Evolutionary conservation across 2,797 vertebrate species (phyloP).

Genomic region (Microcaecilia unicolor): DNA sequence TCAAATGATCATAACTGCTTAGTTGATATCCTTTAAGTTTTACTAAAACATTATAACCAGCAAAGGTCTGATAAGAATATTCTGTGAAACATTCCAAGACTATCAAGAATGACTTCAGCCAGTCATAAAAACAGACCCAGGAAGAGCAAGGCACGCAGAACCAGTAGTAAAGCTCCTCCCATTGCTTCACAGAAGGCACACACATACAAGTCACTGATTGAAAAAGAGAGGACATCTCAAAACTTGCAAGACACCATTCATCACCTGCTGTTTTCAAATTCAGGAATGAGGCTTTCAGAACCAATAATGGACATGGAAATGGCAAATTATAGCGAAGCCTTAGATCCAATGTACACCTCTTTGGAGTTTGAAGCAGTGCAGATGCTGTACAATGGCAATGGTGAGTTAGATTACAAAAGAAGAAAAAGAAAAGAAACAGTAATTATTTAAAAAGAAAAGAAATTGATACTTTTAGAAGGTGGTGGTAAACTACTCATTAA

Average conservation of each 20-base stretch:
- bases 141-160: slow-evolving; percentile 37
- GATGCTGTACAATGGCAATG: slow-evolving; percentile 76
- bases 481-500: slow-evolving; percentile 9
- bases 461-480: not conserved
- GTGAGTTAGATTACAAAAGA: slow-evolving; percentile 67
- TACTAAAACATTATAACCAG: slow-evolving; percentile 8
- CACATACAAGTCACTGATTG: slow-evolving; percentile 38
- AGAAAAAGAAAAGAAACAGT: slow-evolving; percentile 8
- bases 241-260: slow-evolving; percentile 16
- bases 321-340: slow-evolving; percentile 87
- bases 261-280: slow-evolving; percentile 29
- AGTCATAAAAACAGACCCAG: slow-evolving; percentile 46
- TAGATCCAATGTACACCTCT: slow-evolving; percentile 82
- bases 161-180: slow-evolving; percentile 56
- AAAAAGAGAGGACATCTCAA: slow-evolving; percentile 21
- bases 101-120: slow-evolving; percentile 43
- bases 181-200: slow-evolving; percentile 26
- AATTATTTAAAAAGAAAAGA: not conserved
- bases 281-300: slow-evolving; percentile 68
- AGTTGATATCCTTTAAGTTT: not conserved
- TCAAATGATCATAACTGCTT: not conserved
- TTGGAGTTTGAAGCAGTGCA: slow-evolving; percentile 92
- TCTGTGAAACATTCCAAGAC: slow-evolving; percentile 47
- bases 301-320: slow-evolving; percentile 86
- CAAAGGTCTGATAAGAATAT: slow-evolving; percentile 26